These are phyloP conservation scores for Anguilla japonica DNA, from an alignment of 2,113 vertebrate species.

Conservation along the genomic window DNA sequence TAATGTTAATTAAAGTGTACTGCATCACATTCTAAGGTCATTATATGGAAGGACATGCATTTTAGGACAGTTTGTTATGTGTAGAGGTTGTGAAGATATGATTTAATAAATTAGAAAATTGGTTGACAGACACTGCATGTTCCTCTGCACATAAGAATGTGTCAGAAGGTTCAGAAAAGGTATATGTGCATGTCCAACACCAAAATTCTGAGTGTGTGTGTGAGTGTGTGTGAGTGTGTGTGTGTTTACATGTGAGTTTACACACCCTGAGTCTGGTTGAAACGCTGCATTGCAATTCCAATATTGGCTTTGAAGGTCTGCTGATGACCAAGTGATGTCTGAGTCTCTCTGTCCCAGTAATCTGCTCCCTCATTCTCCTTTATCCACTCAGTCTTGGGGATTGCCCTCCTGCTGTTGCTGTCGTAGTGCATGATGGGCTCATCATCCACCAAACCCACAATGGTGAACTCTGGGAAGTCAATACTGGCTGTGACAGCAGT, in stretches of 20 bases:
- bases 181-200: no score
- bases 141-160: background rate
- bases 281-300: background rate
- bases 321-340: rapidly evolving
- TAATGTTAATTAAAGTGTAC: no score
- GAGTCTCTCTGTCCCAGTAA: background rate
- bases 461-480: background rate
- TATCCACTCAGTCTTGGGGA: slow-evolving; percentile 29
- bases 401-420: background rate
- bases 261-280: slow-evolving; percentile 57
- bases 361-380: background rate
- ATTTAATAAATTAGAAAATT: no score
- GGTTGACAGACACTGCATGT: no score
- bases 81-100: no score
- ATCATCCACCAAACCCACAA: slow-evolving; percentile 39
- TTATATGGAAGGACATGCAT: no score
- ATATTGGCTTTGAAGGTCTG: background rate
- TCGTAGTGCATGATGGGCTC: slow-evolving; percentile 24
- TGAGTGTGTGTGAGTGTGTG: no score
- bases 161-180: no score
- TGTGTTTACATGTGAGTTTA: background rate
- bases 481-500: background rate
- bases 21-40: no score
- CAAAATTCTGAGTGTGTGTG: no score
- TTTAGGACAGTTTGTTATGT: no score